phyloP scores from a whole-genome alignment of 2,113 vertebrate species.

The Campylomormyrus tamandua region DNA sequence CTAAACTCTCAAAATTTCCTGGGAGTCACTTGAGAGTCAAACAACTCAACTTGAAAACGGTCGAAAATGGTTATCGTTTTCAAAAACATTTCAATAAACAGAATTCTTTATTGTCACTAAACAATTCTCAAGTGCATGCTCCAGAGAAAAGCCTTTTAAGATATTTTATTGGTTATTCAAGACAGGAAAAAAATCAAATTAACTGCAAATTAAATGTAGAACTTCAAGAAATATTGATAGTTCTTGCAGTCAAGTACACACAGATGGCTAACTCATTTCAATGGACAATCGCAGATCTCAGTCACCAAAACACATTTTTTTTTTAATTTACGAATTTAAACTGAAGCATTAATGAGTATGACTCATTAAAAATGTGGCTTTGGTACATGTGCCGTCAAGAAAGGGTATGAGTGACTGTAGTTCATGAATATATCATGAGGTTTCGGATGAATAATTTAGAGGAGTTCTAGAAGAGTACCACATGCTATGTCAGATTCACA shows the following conservation, averaged over 20 bases:
- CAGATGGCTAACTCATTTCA: not conserved
- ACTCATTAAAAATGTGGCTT: not conserved
- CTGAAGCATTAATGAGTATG: not conserved
- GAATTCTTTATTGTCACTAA: not conserved
- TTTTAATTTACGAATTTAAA: not conserved
- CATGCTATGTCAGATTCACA: not conserved
- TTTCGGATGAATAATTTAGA: not conserved
- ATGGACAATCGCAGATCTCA: not conserved
- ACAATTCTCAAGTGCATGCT: conserved; percentile 10
- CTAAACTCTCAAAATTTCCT: not conserved
- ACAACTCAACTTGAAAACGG: not conserved
- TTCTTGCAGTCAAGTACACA: not conserved
- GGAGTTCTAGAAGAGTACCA: not conserved
- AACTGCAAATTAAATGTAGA: conserved; percentile 3
- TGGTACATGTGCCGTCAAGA: not conserved
- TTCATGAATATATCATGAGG: not conserved
- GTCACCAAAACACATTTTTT: not conserved
- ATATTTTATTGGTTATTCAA: conserved; percentile 21
- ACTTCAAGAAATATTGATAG: conserved; percentile 1
- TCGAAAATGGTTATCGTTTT: not conserved
- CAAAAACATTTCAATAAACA: not conserved
- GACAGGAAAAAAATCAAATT: conserved; percentile 14
- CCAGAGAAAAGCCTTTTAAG: not conserved
- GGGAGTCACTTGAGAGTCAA: conserved; percentile 9
- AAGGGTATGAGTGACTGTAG: not conserved